Percentiles rank a stretch among this genome's conserved stretches.
phyloP scores from a whole-genome alignment of 37 sponge, comb jelly and placozoan species.

The Haliclona indistincta region DNA sequence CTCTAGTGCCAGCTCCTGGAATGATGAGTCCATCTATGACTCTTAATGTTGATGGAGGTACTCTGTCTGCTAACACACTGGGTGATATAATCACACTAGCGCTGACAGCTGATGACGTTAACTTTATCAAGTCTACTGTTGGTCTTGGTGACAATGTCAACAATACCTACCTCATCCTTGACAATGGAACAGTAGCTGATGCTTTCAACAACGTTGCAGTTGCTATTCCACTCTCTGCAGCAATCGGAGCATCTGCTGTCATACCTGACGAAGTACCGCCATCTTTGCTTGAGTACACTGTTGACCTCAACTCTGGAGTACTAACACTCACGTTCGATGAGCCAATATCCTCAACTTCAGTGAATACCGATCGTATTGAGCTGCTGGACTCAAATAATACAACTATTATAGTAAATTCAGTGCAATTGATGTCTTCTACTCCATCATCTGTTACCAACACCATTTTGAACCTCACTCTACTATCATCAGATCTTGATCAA shows the following conservation, averaged over 20 bases:
- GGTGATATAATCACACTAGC: slow-evolving; percentile 37
- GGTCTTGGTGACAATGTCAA: slow-evolving; percentile 30
- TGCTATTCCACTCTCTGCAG: slow-evolving; percentile 4
- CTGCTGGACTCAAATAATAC: slow-evolving; percentile 26
- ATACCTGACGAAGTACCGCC: slow-evolving; percentile 58
- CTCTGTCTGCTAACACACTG: slow-evolving; percentile 11
- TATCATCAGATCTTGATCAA: slow-evolving; percentile 35
- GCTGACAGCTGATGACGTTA: slow-evolving; percentile 22
- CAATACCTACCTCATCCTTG: slow-evolving; percentile 47
- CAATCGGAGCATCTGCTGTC: slow-evolving; percentile 16
- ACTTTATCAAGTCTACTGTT: slow-evolving; percentile 20
- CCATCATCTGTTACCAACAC: slow-evolving; percentile 3
- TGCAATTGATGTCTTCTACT: slow-evolving; percentile 3
- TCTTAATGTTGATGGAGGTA: slow-evolving; percentile 23
- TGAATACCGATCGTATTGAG: slow-evolving; percentile 16
- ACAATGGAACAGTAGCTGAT: slow-evolving; percentile 34
- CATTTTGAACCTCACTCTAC: slow-evolving; percentile 32
- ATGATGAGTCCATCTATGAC: slow-evolving; percentile 14
- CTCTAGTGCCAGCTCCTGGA: slow-evolving; percentile 21
- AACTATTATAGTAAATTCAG: neutral
- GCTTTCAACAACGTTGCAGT: slow-evolving; percentile 36
- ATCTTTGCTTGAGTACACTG: slow-evolving; percentile 27
- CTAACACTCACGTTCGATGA: slow-evolving; percentile 73
- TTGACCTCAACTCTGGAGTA: slow-evolving; percentile 68
- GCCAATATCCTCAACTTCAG: slow-evolving; percentile 34